Base-by-base conservation (phyloP, 2,888 invertebrate genomes). In the Platerodrilus igneus region DNA sequence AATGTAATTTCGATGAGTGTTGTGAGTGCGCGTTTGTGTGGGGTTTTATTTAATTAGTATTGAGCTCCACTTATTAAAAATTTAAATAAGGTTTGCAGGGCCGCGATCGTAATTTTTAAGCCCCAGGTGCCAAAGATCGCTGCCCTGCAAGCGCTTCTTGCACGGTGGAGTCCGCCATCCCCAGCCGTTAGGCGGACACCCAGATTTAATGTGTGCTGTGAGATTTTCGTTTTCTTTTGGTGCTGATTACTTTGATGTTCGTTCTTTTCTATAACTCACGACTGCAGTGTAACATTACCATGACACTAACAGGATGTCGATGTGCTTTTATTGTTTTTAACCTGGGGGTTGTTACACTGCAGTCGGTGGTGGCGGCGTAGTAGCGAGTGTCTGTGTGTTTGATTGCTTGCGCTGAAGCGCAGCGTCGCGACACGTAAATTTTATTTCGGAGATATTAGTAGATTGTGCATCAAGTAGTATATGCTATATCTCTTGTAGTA, bases 261-360 rank as follows among this genome's bases (percentile, higher is more conserved):
- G 62, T 64, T 65, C 59, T 58, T 54, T 45, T 56, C 54, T 60
- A 59, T 66, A 64, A 67, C 66, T 65, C 63, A 66, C 66, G 63
- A 66, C 66, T 67, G 68, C 68, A 67, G 62, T 67, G 67, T 68
- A 68, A 68, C 67, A 67, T 64, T 67, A 67, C 66, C 63, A 66
- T 64, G 65, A 62, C 65, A 66, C 66, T 67, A 67, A 67, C 67
- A 52, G 47, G 53, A 62, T 61, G 59, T 67, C 67, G 66, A 66
- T 67, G 66, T 67, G 66, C 66, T 67, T n/a, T 67, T 64, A 59
- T 65, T 64, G 60, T 63, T 56, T 53, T 54, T 57, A 53, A 56
- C 52, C 51, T 50, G 44, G 47, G 51, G 46, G 45, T 64, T 66
- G 67, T 68, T 68, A 68, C 67, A 66, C 60, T 65, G 68, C 67